Percentiles rank a stretch among this genome's conserved stretches.
These are phyloP conservation scores for Mythimna albipuncta DNA, from an alignment of 2,888 invertebrate species.

Conservation along the genomic window DNA sequence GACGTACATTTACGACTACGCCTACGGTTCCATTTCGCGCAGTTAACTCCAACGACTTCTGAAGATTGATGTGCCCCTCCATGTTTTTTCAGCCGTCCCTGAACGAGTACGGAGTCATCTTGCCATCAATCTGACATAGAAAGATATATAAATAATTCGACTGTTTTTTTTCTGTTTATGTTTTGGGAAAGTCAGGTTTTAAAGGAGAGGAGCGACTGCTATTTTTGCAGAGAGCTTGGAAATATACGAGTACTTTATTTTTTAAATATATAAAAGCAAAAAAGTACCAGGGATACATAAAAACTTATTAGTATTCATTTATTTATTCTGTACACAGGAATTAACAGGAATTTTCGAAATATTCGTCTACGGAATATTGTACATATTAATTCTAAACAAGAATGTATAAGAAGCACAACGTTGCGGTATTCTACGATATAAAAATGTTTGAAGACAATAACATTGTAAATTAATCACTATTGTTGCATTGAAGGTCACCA, in stretches of 20 bases:
- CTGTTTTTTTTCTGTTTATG: constrained; percentile 28
- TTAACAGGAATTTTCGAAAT: neutral
- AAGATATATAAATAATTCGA: constrained; percentile 56
- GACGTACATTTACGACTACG: constrained; percentile 52
- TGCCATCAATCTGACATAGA: constrained; percentile 56
- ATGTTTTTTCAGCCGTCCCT: constrained; percentile 51
- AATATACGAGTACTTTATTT: neutral
- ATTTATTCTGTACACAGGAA: too few relatives aligned
- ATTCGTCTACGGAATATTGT: neutral
- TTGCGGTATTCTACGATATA: neutral
- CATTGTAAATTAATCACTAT: neutral
- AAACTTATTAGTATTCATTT: neutral
- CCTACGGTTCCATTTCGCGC: constrained; percentile 44
- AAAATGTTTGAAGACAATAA: neutral
- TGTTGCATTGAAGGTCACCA: neutral
- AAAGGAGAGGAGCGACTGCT: neutral
- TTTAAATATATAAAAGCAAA: neutral
- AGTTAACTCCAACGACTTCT: constrained; percentile 50
- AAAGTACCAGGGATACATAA: neutral
- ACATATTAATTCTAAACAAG: neutral
- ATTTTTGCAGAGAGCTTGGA: too few relatives aligned
- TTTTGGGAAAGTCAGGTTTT: neutral
- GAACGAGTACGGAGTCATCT: constrained; percentile 35
- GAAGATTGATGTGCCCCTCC: constrained; percentile 60
- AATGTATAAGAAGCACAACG: too few relatives aligned